Evolutionary conservation across 2,888 invertebrate species (phyloP).

Genomic region (Nemotelus pantherinus): DNA sequence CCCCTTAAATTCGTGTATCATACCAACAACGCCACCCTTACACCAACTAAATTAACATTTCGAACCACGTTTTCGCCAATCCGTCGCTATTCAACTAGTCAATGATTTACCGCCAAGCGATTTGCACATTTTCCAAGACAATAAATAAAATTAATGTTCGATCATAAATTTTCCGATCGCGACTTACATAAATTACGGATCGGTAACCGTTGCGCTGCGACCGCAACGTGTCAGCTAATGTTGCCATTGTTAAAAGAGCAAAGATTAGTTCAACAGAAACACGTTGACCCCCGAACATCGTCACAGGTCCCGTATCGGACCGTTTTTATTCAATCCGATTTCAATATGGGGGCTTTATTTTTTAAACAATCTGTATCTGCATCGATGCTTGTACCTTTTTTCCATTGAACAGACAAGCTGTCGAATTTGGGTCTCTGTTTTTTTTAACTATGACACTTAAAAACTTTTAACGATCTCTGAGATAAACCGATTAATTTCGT

Average conservation of each 20-base stretch:
- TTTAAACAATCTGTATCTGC: too few relatives aligned
- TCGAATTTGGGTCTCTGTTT: too few relatives aligned
- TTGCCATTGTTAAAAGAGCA: constrained; percentile 42
- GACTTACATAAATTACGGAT: not conserved
- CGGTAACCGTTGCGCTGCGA: too few relatives aligned
- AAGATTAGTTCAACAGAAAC: constrained; percentile 26
- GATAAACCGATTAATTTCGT: constrained; percentile 10
- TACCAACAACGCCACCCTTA: too few relatives aligned
- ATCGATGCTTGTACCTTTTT: too few relatives aligned
- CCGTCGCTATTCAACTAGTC: not conserved
- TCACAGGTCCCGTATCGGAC: not conserved
- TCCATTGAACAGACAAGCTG: too few relatives aligned
- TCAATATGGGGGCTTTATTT: too few relatives aligned
- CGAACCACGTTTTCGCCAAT: not conserved
- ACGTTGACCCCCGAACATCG: not conserved
- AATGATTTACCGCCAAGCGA: constrained; percentile 48
- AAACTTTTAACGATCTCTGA: too few relatives aligned
- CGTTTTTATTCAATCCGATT: not conserved
- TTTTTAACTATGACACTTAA: too few relatives aligned
- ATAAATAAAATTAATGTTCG: constrained; percentile 50
- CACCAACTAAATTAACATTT: too few relatives aligned
- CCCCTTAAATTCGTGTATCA: too few relatives aligned
- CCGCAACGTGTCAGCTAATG: constrained; percentile 11
- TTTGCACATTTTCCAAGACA: constrained; percentile 50
- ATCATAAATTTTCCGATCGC: constrained; percentile 43